Evolutionary conservation across 2,888 invertebrate genomes (phyloP), one percentile per base, ranked within the genome.

Genomic region (Lycophotia porphyrea): DNA sequence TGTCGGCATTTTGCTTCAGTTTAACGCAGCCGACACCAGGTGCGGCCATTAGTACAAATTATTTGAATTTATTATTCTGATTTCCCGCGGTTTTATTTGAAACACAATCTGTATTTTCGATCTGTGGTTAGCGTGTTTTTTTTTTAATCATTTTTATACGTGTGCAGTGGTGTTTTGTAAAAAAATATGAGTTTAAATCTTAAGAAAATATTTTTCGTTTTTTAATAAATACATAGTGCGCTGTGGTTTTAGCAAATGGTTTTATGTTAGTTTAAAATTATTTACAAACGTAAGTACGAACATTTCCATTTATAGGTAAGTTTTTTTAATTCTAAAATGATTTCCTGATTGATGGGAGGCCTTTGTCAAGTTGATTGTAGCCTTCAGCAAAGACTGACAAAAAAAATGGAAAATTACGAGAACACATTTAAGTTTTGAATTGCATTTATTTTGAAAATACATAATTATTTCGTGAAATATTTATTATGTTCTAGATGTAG

Each of bases 1-100:
- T 84, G 88, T 74, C 76, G 52, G 78, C 74, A 82, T 84, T 89
- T 87, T 82, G 52, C 71, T 85, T 80, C 86, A 91, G 92, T 90
- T 73, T 55, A 71, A 66, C 84, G 85, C 87, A 83, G 82, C 76
- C 87, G 66, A 82, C 75, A 67, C 63, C 61, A 68, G 63, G 76
- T 36, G 75, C 84, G 80, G 75, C 42, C 72, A 78, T 64, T 70
- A 70, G 52, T 81, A 71, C 71, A 58, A 71, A 70, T 84, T 69
- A 39, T 70, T 76, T 76, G 8, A 70, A 47, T 58, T 47, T 52
- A 64, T 67, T 63, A 73, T 42, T 84, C 55, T 34, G 27, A 63
- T 60, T 71, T 49, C 61, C 21, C 71, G 85, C 72, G 78, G 42
- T 52, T 47, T 49, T 27, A 52, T 70, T 78, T 68, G 7, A 44